A percentile compares a stretch with the other conserved stretches of the same genome.
Conservation (phyloP, 1,140 invertebrate genomes). For the Centruroides vittatus region DNA sequence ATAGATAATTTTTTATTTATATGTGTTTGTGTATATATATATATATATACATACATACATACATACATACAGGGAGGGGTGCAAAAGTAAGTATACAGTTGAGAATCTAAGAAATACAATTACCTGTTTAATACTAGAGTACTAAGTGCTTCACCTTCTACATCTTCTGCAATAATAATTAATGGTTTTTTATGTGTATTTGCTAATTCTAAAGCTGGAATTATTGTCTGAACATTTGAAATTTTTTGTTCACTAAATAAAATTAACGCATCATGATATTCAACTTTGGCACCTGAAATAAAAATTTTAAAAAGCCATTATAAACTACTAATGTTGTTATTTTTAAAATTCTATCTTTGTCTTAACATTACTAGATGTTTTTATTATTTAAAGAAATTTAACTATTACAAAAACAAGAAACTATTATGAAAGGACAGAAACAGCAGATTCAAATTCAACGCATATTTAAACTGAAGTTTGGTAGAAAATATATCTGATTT, state of each 20-base stretch:
- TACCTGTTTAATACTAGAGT: slow-evolving; percentile 92
- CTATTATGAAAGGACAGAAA: no score
- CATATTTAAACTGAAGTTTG: no score
- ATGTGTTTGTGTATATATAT: no score
- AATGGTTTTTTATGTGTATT: slow-evolving; percentile 89
- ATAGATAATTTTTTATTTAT: background rate
- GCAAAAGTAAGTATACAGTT: no score
- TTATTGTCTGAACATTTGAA: slow-evolving; percentile 88
- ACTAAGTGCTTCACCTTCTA: slow-evolving; percentile 96
- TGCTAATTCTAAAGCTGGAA: slow-evolving; percentile 92
- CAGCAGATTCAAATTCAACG: no score
- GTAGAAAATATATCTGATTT: no score
- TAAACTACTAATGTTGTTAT: background rate
- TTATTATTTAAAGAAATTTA: no score
- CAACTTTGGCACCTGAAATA: slow-evolving; percentile 69
- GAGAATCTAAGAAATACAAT: background rate
- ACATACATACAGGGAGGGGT: no score
- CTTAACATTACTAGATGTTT: no score
- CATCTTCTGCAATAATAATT: slow-evolving; percentile 95
- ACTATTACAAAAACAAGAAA: no score
- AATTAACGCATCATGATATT: slow-evolving; percentile 93
- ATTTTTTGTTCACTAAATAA: slow-evolving; percentile 98
- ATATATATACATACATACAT: no score
- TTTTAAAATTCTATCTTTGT: background rate
- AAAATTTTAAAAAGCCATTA: slow-evolving; percentile 21